A percentile compares a stretch with the other conserved stretches of the same genome.
Conservation (phyloP, 1,140 invertebrate species). For the Cydia splendana region DNA sequence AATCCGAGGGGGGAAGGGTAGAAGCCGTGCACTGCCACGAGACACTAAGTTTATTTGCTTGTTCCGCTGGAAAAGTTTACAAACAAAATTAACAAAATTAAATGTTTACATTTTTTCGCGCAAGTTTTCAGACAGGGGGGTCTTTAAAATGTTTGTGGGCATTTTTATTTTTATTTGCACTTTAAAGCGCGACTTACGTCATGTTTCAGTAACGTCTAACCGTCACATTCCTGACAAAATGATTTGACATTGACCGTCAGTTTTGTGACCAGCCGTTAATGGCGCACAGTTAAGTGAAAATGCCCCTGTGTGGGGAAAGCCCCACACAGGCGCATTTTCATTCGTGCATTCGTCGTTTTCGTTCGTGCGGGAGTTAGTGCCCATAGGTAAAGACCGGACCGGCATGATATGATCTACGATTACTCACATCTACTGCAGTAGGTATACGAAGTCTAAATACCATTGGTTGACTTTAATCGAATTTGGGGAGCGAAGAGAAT, state of each 20-base stretch:
- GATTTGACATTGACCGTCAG: too few species aligned
- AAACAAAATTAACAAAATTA: constrained; percentile 26
- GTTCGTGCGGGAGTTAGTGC: too few species aligned
- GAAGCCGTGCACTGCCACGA: not conserved
- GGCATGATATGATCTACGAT: not conserved
- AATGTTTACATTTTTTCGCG: constrained; percentile 7
- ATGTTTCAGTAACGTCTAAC: too few species aligned
- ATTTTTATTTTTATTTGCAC: too few species aligned
- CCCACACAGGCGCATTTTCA: too few species aligned
- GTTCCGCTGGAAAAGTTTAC: constrained; percentile 7
- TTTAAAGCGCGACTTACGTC: too few species aligned
- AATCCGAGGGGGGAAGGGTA: not conserved
- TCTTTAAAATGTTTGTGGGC: constrained; percentile 5
- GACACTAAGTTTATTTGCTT: constrained; percentile 15
- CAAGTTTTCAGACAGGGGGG: not conserved
- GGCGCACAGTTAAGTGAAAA: too few species aligned
- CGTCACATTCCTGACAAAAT: too few species aligned
- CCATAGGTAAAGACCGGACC: too few species aligned
- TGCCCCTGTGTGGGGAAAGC: too few species aligned
- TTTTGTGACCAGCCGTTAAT: too few species aligned
- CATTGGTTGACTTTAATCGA: not conserved
- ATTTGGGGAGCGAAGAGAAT: not conserved
- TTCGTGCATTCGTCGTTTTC: too few species aligned
- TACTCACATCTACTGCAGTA: not conserved
- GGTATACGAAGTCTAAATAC: not conserved